Conservation (phyloP, 1,140 invertebrate genomes). For the Eupristina koningsbergeri region DNA sequence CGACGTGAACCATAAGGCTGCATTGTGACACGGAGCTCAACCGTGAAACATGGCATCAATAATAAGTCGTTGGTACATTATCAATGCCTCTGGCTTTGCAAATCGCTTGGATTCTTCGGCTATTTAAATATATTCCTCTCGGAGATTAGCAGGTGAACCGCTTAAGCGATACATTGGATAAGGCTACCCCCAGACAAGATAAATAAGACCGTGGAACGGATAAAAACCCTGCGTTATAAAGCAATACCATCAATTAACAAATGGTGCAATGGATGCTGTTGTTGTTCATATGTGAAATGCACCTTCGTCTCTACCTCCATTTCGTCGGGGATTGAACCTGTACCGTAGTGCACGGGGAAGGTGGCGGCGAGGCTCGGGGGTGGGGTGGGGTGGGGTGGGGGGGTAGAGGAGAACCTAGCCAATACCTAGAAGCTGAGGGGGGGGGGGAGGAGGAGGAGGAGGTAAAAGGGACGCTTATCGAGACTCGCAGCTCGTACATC, state of each 20-base stretch:
- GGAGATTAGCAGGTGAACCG: too few relatives aligned
- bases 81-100: neutral
- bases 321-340: constrained; percentile 21
- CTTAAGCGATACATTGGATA: too few relatives aligned
- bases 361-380: neutral
- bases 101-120: too few relatives aligned
- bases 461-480: constrained; percentile 69
- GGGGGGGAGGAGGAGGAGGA: constrained; percentile 21
- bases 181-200: too few relatives aligned
- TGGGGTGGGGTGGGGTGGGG: neutral
- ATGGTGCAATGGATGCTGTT: neutral
- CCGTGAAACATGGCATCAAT: neutral
- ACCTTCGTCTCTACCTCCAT: neutral
- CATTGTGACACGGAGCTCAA: neutral
- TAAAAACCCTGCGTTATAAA: too few relatives aligned
- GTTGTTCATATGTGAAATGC: neutral
- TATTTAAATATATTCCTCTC: too few relatives aligned
- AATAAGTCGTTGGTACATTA: neutral
- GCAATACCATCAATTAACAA: too few relatives aligned
- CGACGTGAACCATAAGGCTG: too few relatives aligned
- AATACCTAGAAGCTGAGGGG: constrained; percentile 9
- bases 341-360: neutral
- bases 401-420: neutral
- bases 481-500: constrained; percentile 64
- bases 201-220: too few relatives aligned